Base-by-base conservation (phyloP, 1,140 invertebrate genomes). In the Gonatopus flavifemur region DNA sequence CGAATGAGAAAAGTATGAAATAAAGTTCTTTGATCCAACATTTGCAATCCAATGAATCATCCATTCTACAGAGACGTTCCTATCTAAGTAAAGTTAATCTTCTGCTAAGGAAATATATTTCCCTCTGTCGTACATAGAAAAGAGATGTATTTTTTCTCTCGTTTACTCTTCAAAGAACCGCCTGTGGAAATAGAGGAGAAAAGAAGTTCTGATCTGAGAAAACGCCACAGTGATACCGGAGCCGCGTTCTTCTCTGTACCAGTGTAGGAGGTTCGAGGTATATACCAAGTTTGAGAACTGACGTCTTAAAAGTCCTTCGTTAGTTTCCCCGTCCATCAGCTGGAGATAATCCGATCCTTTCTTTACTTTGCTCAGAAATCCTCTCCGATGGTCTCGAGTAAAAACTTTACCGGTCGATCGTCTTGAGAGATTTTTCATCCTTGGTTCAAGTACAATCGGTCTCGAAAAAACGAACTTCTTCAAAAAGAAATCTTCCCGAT, bases 281-380 rank as follows among this genome's bases (percentile, higher is more conserved):
- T n/a, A 33, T 35, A 49, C 32, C 50, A 45, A 57, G 44, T 36
- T 52, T 44, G 55, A 56, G 46, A 55, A 55, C 46, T 37, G 56
- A 59, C 46, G 57, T 55, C 51, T 60, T 60, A 60, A 60, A 60
- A 59, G 62, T 66, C 59, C 59, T 66, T 66, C 62, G 59, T 66
- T 66, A 66, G 59, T 64, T 64, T 55, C 53, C 42, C 53, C 37
- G 43, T 32, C 28, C 33, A 57, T 46, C 49, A 56, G 54, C 57
- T 42, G 56, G 49, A 46, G 57, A 62, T 66, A 64, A 66, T 64
- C 62, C 62, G 59, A 64, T 57, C 49, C 49, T 36, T 9, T 36
- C 21, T 50, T 25, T 50, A 50, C n/a, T n/a, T n/a, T 46, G 45
- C 21, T n/a, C 12, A 15, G 45, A 50, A 36, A 50, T 50, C 32